phyloP scores from a whole-genome alignment of 2,888 invertebrate genomes.

The Rhopalosiphum nymphaeae region DNA sequence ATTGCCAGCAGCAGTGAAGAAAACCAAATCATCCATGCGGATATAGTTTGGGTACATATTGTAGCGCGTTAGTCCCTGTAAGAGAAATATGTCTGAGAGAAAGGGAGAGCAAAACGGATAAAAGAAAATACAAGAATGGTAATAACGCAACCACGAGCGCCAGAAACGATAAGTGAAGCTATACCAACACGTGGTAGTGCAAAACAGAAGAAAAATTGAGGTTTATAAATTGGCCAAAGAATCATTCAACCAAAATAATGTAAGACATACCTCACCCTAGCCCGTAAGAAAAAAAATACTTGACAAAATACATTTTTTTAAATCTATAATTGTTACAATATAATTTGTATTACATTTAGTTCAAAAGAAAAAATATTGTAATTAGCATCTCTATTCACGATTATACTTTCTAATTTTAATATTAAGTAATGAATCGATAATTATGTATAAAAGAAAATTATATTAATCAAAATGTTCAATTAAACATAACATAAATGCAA shows the following conservation, averaged over 20 bases:
- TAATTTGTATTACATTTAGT: neutral
- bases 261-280: neutral
- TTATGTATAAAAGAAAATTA: neutral
- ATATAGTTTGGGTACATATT: constrained; percentile 38
- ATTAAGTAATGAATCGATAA: neutral
- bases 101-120: neutral
- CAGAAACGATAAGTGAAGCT: constrained; percentile 32
- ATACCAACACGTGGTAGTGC: neutral
- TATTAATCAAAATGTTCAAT: neutral
- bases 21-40: constrained; percentile 51
- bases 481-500: neutral
- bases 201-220: constrained; percentile 23
- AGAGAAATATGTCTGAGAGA: neutral
- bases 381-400: neutral
- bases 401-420: neutral
- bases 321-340: neutral
- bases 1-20: constrained; percentile 25
- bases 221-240: constrained; percentile 20
- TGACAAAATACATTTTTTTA: neutral
- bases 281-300: neutral
- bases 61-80: neutral
- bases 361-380: neutral
- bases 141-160: neutral
- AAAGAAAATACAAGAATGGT: constrained; percentile 18
- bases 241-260: constrained; percentile 29